Conservation (phyloP, 2,888 invertebrate genomes). For the Julus scandinavius region DNA sequence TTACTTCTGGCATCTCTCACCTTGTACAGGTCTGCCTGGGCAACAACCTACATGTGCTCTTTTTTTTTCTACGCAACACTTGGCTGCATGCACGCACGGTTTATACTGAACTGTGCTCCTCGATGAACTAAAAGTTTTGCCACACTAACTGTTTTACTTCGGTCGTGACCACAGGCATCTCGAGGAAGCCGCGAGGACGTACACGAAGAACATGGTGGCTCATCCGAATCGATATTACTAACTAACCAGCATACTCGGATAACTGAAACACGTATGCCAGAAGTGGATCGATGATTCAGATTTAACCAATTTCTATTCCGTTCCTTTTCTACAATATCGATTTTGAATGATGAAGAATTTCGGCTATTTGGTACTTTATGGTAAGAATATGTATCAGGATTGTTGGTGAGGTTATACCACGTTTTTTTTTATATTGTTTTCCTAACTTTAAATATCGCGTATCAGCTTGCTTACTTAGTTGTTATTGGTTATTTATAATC, state of each 20-base stretch:
- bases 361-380: not conserved
- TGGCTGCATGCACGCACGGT: conserved; percentile 25
- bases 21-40: conserved; percentile 7
- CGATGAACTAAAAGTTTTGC: conserved; percentile 30
- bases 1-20: conserved; percentile 24
- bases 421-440: not conserved
- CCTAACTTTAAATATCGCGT: not conserved
- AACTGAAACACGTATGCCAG: not conserved
- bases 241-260: not conserved
- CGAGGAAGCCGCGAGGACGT: not conserved
- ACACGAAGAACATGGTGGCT: not conserved
- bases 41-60: conserved; percentile 17
- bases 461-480: not conserved
- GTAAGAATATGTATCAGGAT: conserved; percentile 23
- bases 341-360: not conserved
- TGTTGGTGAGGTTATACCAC: not conserved
- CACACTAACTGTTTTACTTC: not conserved
- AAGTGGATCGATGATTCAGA: not conserved
- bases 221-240: not conserved
- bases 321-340: not conserved
- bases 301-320: not conserved
- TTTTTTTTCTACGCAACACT: not conserved
- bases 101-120: conserved; percentile 20
- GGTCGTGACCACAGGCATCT: conserved; percentile 9
- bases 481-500: too few species aligned